Percentiles rank a stretch among this genome's conserved stretches.
These are phyloP conservation scores for Zelostemma sp. DNA, from an alignment of 1,140 invertebrate species.

Conservation along the genomic window DNA sequence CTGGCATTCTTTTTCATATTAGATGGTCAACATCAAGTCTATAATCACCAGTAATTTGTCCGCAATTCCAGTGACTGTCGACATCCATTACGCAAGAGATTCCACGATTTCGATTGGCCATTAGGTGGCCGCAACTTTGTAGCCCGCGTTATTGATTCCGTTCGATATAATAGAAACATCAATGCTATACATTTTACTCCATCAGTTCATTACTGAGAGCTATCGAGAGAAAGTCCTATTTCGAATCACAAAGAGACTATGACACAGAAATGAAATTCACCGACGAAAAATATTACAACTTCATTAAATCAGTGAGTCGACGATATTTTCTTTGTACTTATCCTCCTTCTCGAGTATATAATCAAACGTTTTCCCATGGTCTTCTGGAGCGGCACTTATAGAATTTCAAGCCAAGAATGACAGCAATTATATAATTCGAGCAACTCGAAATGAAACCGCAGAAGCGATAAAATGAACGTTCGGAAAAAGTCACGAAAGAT, in stretches of 20 bases:
- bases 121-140: not conserved
- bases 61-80: not conserved
- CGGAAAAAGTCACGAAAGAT: too few species aligned
- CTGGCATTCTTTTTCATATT: not conserved
- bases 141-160: not conserved
- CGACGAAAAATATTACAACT: constrained; percentile 30
- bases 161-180: constrained; percentile 6
- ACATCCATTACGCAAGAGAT: constrained; percentile 24
- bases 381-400: constrained; percentile 11
- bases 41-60: constrained; percentile 40
- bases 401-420: not conserved
- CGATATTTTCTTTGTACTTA: constrained; percentile 27
- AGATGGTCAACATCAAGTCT: not conserved
- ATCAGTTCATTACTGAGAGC: not conserved
- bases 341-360: constrained; percentile 36
- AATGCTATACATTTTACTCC: not conserved
- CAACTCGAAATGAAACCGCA: too few species aligned
- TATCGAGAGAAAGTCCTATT: constrained; percentile 12
- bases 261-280: constrained; percentile 26
- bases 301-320: constrained; percentile 32
- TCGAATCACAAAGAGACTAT: constrained; percentile 34
- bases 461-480: too few species aligned
- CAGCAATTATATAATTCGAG: too few species aligned
- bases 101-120: constrained; percentile 5
- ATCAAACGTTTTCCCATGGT: constrained; percentile 47